phyloP scores from a whole-genome alignment of 2,888 invertebrate species.

The Phaonia tiefii region DNA sequence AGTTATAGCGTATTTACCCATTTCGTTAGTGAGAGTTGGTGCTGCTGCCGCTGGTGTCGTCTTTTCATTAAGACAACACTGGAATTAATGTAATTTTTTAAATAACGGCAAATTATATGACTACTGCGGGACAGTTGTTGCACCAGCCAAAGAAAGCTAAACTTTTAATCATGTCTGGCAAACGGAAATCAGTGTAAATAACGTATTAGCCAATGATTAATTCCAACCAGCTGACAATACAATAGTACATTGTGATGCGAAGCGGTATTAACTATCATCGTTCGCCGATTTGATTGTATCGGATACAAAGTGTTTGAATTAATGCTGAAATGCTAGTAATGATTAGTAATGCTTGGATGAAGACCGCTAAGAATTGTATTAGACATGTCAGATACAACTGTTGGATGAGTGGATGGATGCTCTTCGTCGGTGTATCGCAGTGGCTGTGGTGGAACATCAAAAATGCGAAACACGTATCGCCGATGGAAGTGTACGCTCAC shows the following conservation, averaged over 20 bases:
- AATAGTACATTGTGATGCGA: neutral
- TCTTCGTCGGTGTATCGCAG: neutral
- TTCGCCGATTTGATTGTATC: neutral
- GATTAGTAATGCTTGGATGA: constrained; percentile 49
- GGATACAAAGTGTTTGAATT: constrained; percentile 33
- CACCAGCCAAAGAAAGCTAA: constrained; percentile 7
- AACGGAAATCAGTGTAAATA: constrained; percentile 57
- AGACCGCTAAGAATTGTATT: constrained; percentile 15
- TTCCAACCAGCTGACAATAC: constrained; percentile 15
- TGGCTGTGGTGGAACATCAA: neutral
- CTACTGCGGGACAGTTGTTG: constrained; percentile 7
- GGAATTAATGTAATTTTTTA: constrained; percentile 24
- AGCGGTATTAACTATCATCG: neutral
- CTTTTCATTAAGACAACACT: neutral
- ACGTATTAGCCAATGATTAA: constrained; percentile 50
- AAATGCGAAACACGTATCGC: constrained; percentile 56
- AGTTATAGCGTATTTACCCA: constrained; percentile 52
- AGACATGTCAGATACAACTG: constrained; percentile 6
- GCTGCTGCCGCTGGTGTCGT: too few relatives aligned
- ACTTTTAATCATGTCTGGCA: constrained; percentile 56
- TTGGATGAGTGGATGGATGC: neutral
- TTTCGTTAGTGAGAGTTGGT: neutral
- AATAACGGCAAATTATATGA: constrained; percentile 23
- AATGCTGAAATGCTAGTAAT: constrained; percentile 46
- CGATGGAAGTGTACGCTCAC: constrained; percentile 1